Conservation (phyloP, 2,888 invertebrate genomes). For the Petrolisthes cinctipes region DNA sequence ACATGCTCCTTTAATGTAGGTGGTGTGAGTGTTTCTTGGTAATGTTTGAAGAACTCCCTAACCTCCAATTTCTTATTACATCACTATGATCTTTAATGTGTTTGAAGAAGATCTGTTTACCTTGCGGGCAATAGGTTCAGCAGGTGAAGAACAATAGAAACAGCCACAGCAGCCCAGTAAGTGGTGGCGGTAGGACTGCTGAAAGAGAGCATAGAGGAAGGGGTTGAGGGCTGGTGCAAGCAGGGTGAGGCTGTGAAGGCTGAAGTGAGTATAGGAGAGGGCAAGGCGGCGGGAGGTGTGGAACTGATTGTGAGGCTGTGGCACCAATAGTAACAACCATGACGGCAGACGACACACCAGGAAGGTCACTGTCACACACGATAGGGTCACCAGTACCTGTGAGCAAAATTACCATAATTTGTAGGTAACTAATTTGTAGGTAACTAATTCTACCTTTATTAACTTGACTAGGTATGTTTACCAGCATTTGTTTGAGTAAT, state of each 20-base stretch:
- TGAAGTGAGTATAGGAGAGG: conserved; percentile 22
- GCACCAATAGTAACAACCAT: conserved; percentile 15
- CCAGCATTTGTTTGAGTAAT: too few species aligned
- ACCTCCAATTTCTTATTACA: too few species aligned
- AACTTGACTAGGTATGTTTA: too few species aligned
- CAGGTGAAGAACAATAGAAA: too few species aligned
- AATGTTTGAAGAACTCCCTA: too few species aligned
- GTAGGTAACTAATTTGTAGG: too few species aligned
- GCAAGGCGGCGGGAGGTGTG: background rate
- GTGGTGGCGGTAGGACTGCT: conserved; percentile 21
- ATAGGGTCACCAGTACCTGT: conserved; percentile 8
- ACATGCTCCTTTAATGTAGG: too few species aligned
- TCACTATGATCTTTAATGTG: too few species aligned
- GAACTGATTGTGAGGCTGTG: background rate
- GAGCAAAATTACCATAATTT: background rate
- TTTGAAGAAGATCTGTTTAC: too few species aligned
- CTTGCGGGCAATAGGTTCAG: too few species aligned
- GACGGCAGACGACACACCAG: conserved; percentile 34
- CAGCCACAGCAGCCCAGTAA: background rate
- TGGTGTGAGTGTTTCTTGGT: too few species aligned
- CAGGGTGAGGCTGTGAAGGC: conserved; percentile 29
- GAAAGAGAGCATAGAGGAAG: conserved; percentile 17
- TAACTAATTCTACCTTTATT: too few species aligned
- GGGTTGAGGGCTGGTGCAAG: conserved; percentile 26
- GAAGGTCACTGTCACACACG: conserved; percentile 20